Conservation (phyloP, 1,140 invertebrate genomes). For the Bombus picipes region DNA sequence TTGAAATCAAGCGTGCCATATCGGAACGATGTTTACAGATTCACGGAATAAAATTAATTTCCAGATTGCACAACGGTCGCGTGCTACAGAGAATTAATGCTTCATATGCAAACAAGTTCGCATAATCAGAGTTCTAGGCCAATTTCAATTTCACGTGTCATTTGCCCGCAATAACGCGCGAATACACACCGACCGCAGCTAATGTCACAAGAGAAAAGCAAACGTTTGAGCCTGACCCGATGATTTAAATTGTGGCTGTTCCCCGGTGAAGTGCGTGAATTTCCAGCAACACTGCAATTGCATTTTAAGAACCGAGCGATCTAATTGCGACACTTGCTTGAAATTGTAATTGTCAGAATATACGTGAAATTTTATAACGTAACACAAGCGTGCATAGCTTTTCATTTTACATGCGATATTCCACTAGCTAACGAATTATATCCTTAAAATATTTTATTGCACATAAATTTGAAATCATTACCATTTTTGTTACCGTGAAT, state of each 20-base stretch:
- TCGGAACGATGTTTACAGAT: not conserved
- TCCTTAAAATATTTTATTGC: not conserved
- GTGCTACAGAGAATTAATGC: constrained; percentile 16
- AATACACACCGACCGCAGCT: not conserved
- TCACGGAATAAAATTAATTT: constrained; percentile 14
- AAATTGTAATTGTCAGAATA: not conserved
- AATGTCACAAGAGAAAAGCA: constrained; percentile 15
- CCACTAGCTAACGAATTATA: not conserved
- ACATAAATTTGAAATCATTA: not conserved
- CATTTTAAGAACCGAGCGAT: not conserved
- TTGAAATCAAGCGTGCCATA: not conserved
- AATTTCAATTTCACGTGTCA: constrained; percentile 41
- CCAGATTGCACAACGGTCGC: constrained; percentile 6
- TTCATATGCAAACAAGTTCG: constrained; percentile 25
- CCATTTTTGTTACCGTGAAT: not conserved
- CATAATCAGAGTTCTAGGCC: constrained; percentile 28
- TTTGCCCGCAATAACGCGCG: constrained; percentile 27
- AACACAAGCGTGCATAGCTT: not conserved
- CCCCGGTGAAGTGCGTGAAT: not conserved
- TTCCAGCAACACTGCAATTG: not conserved
- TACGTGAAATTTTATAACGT: not conserved
- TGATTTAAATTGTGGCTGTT: not conserved
- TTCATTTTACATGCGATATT: not conserved
- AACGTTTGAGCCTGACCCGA: not conserved
- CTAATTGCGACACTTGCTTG: not conserved